Conservation (phyloP, 2,113 vertebrate species). For the Phyllostomus hastatus region DNA sequence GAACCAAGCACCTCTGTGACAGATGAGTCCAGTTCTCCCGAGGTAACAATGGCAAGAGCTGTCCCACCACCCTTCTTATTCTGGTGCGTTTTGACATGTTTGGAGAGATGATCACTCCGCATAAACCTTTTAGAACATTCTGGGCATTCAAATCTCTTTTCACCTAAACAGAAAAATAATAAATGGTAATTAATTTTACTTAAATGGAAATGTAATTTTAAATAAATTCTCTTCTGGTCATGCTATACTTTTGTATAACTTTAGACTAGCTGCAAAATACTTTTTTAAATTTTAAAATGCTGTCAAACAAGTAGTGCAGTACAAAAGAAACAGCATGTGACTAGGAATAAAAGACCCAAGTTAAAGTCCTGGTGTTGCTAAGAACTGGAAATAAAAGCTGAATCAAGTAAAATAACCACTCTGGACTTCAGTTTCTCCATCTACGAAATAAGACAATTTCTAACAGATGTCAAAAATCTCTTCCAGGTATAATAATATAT, state of each 20-base stretch:
- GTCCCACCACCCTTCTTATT: conserved; percentile 96
- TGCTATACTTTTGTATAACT: neutral
- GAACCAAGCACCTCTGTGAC: conserved; percentile 92
- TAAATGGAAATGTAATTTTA: neutral
- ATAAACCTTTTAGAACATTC: conserved; percentile 99
- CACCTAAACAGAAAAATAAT: conserved; percentile 85
- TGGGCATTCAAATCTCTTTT: conserved; percentile 98
- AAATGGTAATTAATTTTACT: conserved; percentile 6
- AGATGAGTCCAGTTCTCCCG: conserved; percentile 95
- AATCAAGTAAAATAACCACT: neutral
- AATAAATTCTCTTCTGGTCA: conserved; percentile 15
- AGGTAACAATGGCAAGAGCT: conserved; percentile 96
- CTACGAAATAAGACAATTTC: neutral
- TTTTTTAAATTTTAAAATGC: conserved; percentile 21
- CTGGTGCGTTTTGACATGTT: conserved; percentile 99
- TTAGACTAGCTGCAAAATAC: conserved; percentile 2
- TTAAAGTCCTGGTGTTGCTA: neutral
- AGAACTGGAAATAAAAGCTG: neutral
- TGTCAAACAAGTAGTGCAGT: neutral
- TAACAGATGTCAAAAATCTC: neutral
- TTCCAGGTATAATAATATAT: neutral
- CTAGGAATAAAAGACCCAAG: neutral
- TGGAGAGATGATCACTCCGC: conserved; percentile 98
- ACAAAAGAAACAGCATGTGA: neutral
- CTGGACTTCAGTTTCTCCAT: neutral